Evolutionary conservation across 2,888 invertebrate genomes (phyloP), one percentile per base, ranked within the genome.

Genomic region (Heliconius ethilla): DNA sequence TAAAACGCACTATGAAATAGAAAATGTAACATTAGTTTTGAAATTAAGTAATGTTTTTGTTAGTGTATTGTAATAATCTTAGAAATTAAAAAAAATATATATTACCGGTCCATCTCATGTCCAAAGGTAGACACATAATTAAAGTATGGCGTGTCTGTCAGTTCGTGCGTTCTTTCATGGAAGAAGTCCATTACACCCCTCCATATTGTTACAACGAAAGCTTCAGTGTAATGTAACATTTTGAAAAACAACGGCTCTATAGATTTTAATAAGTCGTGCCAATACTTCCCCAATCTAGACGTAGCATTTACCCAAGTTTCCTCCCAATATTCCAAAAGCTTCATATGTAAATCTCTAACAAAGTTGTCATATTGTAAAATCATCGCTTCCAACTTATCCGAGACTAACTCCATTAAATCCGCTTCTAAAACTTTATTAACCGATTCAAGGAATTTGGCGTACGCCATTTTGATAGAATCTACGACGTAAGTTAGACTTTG

Each of bases 81-180:
- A 9, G 55, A 55, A 55, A 55, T 55, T 22, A 22, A 55, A 7
- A 51, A 51, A 55, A 7, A 55, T 55, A 65, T 33, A 7, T 55
- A 55, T 88, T 84, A 94, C 89, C 90, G 92, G 86, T 98, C 98
- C 81, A 98, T 92, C 86, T 98, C 97, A 83, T 97, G 97, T 0
- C 97, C 97, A 83, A 98, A 96, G 79, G 97, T 96, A 2, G 97
- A 95, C 18, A 98, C 96, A 84, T 97, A 96, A 83, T 96, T 96
- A 86, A 97, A 98, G 84, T 97, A 98, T 0, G 97, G 97, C 0
- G 97, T 97, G 75, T 96, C 96, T 1, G 97, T 96, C 80, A 98
- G 90, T 86, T 98, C 97, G 80, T 96, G 97, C 72, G 96, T 96
- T 5, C 97, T 95, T 78, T 97, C 96, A 84, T 98, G 97, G 83